Percentiles rank a stretch among this genome's conserved stretches.
Conservation (phyloP, 2,113 vertebrate species). For the Cynocephalus volans region DNA sequence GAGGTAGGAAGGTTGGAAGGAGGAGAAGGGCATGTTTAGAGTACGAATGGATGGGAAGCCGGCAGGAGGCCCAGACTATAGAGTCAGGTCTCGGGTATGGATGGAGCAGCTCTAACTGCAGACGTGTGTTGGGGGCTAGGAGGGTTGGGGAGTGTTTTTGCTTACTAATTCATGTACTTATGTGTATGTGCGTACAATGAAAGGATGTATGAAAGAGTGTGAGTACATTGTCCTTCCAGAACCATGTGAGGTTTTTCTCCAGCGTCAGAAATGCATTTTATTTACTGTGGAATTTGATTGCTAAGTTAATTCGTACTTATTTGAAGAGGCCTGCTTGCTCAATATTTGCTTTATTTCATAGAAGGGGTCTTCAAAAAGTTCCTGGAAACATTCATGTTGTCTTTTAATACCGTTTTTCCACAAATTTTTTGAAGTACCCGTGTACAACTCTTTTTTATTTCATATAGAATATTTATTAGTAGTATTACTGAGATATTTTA, state of each 20-base stretch:
- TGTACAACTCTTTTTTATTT: not conserved
- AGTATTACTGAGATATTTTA: not conserved
- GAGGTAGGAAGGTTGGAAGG: not conserved
- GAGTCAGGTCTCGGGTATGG: not conserved
- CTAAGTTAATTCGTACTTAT: conserved; percentile 6
- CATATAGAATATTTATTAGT: not conserved
- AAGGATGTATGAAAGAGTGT: not conserved
- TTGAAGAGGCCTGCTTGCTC: conserved; percentile 6
- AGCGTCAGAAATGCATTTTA: not conserved
- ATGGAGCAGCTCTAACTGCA: not conserved
- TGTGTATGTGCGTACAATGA: not conserved
- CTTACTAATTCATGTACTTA: not conserved
- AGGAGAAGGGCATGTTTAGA: not conserved
- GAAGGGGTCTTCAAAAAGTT: too few relatives aligned
- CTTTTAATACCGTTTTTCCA: too few relatives aligned
- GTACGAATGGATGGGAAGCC: not conserved
- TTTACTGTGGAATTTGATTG: conserved; percentile 12
- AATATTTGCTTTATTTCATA: conserved; percentile 26
- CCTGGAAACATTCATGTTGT: too few relatives aligned
- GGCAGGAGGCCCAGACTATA: not conserved
- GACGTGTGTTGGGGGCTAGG: not conserved
- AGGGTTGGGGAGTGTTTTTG: not conserved
- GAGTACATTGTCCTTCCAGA: not conserved
- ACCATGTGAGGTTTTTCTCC: not conserved
- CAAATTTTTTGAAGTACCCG: too few relatives aligned